Base-by-base conservation (phyloP, 2,113 vertebrate species). In the Grantiella picta region DNA sequence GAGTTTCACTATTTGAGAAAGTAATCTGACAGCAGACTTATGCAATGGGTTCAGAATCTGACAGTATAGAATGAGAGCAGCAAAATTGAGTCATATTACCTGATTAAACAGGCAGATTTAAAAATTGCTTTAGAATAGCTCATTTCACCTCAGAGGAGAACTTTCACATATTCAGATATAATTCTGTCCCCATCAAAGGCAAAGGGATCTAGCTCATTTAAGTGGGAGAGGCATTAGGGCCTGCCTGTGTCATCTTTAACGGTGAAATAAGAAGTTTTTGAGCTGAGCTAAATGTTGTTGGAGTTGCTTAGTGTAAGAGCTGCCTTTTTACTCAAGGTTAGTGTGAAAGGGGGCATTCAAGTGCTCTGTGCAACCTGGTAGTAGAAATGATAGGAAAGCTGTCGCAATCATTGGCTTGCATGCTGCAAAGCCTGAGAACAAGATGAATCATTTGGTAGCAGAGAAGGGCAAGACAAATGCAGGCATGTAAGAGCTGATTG, bases 401-500 rank as follows among this genome's bases (percentile, higher is more conserved):
- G 75, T 77, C 75, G 63, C 54, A 90, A 44, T 78, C 50, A 38
- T 17, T 65, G 92, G 21, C 57, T 86, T 76, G 66, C 35, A 42
- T 0, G 0, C 33, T 54, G 57, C 60, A 59, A 77, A 64, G 71
- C 15, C 64, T 79, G 66, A 53, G 79, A 59, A 70, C 9, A 78
- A 56, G 61, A 54, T 70, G 68, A 86, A 86, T 84, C 60, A 40
- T 76, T 71, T 70, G 45, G 69, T 54, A 12, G 38, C 4, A 15
- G 20, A 91, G 60, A 89, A 83, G 35, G 50, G 63, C 59, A 80
- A 69, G 85, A 77, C 53, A 86, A 89, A 88, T 14, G 64, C 82
- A 77, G 75, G 38, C 54, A 35, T 42, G 12, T 88, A 73, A 73
- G 95, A 72, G n/a, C 52, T 92, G 90, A 90, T 93, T 93, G 92